Evolutionary conservation across 2,113 vertebrate genomes (phyloP), one percentile per base, ranked within the genome.

Genomic region (Recurvirostra avosetta): DNA sequence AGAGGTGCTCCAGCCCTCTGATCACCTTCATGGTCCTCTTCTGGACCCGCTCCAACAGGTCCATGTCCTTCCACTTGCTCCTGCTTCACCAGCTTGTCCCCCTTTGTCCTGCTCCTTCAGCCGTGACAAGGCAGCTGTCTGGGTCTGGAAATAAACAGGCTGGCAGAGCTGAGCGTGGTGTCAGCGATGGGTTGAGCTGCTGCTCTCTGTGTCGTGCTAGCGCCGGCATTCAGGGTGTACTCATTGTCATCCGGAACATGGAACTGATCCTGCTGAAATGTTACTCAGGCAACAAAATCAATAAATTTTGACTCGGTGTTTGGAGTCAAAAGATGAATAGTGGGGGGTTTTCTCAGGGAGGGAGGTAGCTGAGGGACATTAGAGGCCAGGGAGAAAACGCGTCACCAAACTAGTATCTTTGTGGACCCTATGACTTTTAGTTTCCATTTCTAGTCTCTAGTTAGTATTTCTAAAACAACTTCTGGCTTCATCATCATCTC

Each of bases 151-250:
- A 55, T 36, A 29, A 52, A 38, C 3, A 5, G 3, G 9, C 41
- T 43, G 74, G 27, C 58, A 63, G 67, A 47, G 62, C 43, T 2
- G 14, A 36, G 7, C 1, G 11, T 2, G 32, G 11, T 12, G 40
- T 5, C 3, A 0, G 34, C 7, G 34, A 19, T 27, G 38, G 50
- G 30, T 6, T 68, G 43, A 43, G 74, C 38, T n/a, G 25, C 27
- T 34, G 68, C 29, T n/a, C 13, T 0, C 38, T 15, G 47, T 36
- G 30, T 27, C 2, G 0, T 29, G 22, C 61, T 36, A 27, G 29
- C 1, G 2, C 9, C 2, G 0, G 27, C 8, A 34, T 17, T 56
- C 0, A 1, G 34, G 45, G 9, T 9, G 22, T 13, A 3, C 40
- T 9, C 15, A 0, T 9, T 17, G 50, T 68, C 62, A 43, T 25